Conservation (phyloP, 2,797 vertebrate species). For the Myotis planiceps region DNA sequence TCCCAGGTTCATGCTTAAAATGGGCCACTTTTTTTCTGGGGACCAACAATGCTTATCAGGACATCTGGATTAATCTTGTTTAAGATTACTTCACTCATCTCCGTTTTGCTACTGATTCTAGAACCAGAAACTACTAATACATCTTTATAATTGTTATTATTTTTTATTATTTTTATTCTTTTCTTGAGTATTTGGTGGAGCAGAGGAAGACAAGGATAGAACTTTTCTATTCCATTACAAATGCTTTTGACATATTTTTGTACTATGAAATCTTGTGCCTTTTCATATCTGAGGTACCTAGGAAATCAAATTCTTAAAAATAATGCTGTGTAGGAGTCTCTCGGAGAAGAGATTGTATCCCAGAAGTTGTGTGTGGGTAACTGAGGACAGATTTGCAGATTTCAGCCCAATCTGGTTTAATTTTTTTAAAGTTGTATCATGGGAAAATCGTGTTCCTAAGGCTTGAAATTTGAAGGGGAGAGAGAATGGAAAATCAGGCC, state of each 20-base stretch:
- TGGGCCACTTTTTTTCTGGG: not conserved
- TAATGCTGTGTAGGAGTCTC: slow-evolving; percentile 75
- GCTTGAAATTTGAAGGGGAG: slow-evolving; percentile 21
- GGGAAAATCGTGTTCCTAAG: slow-evolving; percentile 34
- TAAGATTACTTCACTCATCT: not conserved
- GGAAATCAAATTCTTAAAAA: slow-evolving; percentile 76
- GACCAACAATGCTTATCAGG: not conserved
- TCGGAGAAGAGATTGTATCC: slow-evolving; percentile 63
- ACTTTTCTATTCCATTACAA: slow-evolving; percentile 1
- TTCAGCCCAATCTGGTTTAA: slow-evolving; percentile 70
- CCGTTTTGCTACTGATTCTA: not conserved
- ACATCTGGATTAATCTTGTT: not conserved
- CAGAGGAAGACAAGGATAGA: not conserved
- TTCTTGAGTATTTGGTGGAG: not conserved
- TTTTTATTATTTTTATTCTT: not conserved
- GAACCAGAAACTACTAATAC: not conserved
- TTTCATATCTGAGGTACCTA: slow-evolving; percentile 64
- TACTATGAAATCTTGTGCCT: slow-evolving; percentile 57
- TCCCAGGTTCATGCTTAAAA: not conserved
- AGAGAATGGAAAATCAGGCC: not conserved
- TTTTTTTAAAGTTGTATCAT: slow-evolving; percentile 38
- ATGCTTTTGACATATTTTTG: slow-evolving; percentile 40
- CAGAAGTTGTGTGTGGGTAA: slow-evolving; percentile 78
- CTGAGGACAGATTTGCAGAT: slow-evolving; percentile 77
- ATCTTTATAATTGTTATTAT: not conserved